These are phyloP conservation scores for Seriola aureovittata DNA, from an alignment of 2,113 vertebrate genomes.

Conservation along the genomic window DNA sequence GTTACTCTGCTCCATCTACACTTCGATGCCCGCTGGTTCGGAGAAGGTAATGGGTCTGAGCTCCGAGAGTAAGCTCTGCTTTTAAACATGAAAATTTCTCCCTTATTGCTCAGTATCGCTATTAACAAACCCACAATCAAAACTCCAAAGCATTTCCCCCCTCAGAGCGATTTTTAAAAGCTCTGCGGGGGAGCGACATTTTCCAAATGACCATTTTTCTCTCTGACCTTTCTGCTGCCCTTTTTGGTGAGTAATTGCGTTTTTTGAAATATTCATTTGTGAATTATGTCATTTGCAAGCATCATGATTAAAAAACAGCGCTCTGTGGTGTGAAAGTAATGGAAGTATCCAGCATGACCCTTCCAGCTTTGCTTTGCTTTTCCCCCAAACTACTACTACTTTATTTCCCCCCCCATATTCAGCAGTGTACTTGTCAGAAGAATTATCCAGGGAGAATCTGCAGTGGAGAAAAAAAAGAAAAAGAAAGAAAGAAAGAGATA, in stretches of 20 bases:
- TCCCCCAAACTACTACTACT: constrained; percentile 1
- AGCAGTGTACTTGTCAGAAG: constrained; percentile 66
- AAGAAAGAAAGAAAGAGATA: constrained; percentile 14
- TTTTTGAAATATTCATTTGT: constrained; percentile 70
- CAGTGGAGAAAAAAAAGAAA: constrained; percentile 38
- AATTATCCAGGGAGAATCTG: constrained; percentile 70
- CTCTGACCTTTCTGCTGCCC: constrained; percentile 76
- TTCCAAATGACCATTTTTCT: constrained; percentile 73
- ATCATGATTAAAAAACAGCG: constrained; percentile 44
- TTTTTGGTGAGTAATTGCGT: constrained; percentile 74
- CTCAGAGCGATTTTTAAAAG: constrained; percentile 57
- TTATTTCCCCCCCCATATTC: constrained; percentile 21
- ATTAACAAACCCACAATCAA: constrained; percentile 43
- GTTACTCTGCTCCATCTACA: constrained; percentile 43
- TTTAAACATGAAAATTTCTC: constrained; percentile 24
- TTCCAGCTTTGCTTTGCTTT: constrained; percentile 27
- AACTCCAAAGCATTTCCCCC: constrained; percentile 24
- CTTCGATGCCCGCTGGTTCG: constrained; percentile 14
- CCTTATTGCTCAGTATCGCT: constrained; percentile 12
- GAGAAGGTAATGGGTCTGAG: constrained; percentile 40
- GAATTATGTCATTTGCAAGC: constrained; percentile 55
- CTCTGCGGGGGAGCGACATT: constrained; percentile 72
- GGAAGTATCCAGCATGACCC: constrained; percentile 27
- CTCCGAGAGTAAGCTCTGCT: constrained; percentile 33
- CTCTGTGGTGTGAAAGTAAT: constrained; percentile 32